Conservation (phyloP, 2,113 vertebrate species). For the Astur gentilis region DNA sequence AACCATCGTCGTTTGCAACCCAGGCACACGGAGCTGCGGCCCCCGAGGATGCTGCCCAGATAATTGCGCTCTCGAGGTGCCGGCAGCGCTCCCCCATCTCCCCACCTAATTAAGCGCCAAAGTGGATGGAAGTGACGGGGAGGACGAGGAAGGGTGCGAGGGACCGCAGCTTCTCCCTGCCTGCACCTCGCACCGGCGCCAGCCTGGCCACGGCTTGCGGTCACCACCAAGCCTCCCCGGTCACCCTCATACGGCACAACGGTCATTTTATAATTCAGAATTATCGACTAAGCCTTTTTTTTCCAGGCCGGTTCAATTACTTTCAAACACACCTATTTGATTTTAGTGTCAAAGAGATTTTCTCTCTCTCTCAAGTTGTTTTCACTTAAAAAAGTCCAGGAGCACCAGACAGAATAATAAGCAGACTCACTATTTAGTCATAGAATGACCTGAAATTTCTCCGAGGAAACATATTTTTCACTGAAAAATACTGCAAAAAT, state of each 20-base stretch:
- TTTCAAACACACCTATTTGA: neutral
- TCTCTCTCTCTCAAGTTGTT: neutral
- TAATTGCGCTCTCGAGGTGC: neutral
- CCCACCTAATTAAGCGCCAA: neutral
- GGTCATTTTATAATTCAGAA: neutral
- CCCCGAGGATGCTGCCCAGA: neutral
- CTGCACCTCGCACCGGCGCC: neutral
- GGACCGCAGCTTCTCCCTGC: neutral
- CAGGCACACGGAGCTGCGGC: neutral
- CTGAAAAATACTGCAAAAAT: neutral
- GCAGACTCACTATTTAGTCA: slow-evolving; percentile 5
- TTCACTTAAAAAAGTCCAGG: neutral
- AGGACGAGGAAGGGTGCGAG: neutral
- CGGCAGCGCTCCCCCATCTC: neutral
- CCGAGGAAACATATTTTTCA: neutral
- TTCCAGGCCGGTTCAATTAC: neutral
- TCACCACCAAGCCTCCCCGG: neutral
- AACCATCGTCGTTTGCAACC: fast-evolving
- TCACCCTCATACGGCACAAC: neutral
- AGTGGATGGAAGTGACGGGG: fast-evolving
- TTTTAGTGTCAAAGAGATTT: neutral
- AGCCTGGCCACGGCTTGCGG: fast-evolving
- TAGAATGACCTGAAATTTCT: slow-evolving; percentile 26
- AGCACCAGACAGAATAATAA: neutral
- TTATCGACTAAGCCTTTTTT: neutral